These are phyloP conservation scores for Eucera pruinosa DNA, from an alignment of 2,888 invertebrate species.

Conservation along the genomic window DNA sequence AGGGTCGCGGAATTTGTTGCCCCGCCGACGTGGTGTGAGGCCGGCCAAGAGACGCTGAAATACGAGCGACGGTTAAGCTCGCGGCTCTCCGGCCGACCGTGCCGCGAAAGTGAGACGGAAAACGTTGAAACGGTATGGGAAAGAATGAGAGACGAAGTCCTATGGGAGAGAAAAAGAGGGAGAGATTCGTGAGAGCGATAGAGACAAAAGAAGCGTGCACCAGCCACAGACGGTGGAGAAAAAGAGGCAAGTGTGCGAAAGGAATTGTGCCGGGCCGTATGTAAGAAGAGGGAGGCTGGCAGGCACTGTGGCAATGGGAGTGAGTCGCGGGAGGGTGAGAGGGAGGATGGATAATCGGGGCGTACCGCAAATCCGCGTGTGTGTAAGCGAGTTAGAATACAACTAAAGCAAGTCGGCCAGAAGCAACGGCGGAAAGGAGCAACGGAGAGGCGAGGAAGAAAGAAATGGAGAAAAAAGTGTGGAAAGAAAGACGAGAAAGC, in stretches of 20 bases:
- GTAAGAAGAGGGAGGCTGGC: slow-evolving; percentile 16
- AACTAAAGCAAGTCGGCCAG: slow-evolving; percentile 54
- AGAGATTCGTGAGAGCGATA: slow-evolving; percentile 12
- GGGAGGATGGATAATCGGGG: slow-evolving; percentile 72
- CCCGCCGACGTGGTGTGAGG: slow-evolving; percentile 69
- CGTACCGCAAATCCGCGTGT: slow-evolving; percentile 77
- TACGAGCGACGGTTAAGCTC: slow-evolving; percentile 77
- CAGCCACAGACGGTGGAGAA: slow-evolving; percentile 42
- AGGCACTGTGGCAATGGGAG: neutral
- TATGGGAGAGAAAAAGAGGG: slow-evolving; percentile 27
- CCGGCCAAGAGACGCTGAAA: slow-evolving; percentile 70
- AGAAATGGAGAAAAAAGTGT: slow-evolving; percentile 20
- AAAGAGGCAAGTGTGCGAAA: slow-evolving; percentile 58
- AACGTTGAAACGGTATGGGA: slow-evolving; percentile 39
- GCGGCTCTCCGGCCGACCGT: slow-evolving; percentile 77
- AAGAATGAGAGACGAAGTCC: slow-evolving; percentile 21
- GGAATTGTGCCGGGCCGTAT: slow-evolving; percentile 54
- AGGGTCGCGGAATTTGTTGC: slow-evolving; percentile 80
- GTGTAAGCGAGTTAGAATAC: slow-evolving; percentile 67
- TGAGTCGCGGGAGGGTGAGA: slow-evolving; percentile 16
- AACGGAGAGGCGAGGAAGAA: neutral
- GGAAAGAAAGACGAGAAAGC: slow-evolving; percentile 27
- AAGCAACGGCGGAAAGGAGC: slow-evolving; percentile 45
- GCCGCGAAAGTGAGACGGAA: slow-evolving; percentile 80
- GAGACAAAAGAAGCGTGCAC: slow-evolving; percentile 49